Evolutionary conservation across 2,113 vertebrate species (phyloP).

Genomic region (Lathamus discolor): DNA sequence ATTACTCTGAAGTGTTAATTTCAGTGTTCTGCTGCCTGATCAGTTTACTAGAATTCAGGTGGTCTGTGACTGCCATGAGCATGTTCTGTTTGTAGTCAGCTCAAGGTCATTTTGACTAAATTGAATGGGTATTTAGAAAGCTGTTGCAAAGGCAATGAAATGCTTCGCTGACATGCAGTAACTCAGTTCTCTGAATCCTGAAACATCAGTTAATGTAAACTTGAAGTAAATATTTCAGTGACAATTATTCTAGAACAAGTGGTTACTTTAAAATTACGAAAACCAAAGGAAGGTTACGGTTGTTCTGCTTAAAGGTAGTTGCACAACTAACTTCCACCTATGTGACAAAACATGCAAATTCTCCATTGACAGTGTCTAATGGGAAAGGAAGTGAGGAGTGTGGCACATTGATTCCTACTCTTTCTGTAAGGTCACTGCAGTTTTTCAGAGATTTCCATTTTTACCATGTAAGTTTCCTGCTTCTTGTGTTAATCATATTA

Average conservation of each 20-base stretch:
- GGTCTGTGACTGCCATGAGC: neutral
- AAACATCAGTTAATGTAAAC: neutral
- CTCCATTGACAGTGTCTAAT: neutral
- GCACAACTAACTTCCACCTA: neutral
- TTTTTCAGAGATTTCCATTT: neutral
- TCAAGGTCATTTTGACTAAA: neutral
- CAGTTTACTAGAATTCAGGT: neutral
- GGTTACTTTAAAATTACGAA: neutral
- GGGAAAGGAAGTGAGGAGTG: neutral
- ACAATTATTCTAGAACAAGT: neutral
- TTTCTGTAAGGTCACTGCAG: neutral
- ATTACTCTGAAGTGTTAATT: neutral
- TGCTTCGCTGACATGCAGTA: neutral
- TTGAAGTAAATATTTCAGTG: neutral
- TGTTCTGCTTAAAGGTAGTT: neutral
- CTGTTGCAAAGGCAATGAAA: neutral
- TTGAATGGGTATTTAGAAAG: neutral
- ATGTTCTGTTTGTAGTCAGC: neutral
- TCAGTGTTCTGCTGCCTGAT: neutral
- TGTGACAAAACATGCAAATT: neutral
- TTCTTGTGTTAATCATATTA: neutral
- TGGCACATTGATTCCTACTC: neutral
- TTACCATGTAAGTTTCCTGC: neutral
- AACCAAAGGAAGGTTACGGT: neutral
- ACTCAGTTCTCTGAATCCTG: neutral